Evolutionary conservation across 2,888 invertebrate genomes (phyloP).

Genomic region (Ecdyonurus torrentis): DNA sequence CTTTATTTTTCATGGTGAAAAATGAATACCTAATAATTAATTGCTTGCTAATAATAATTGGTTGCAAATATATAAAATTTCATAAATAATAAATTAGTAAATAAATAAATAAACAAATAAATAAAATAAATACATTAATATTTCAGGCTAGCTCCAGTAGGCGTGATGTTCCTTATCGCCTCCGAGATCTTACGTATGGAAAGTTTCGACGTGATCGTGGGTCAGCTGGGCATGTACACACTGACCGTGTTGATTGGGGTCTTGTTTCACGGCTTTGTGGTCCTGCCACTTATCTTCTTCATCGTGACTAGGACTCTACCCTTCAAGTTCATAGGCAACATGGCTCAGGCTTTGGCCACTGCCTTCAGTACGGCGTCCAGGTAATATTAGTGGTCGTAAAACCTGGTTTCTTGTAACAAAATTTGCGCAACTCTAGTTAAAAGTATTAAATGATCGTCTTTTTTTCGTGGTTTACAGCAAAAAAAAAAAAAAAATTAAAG

Average conservation of each 20-base stretch:
- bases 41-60: too few relatives aligned
- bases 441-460: too few relatives aligned
- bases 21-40: too few relatives aligned
- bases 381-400: constrained; percentile 2
- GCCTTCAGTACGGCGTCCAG: constrained; percentile 14
- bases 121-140: too few relatives aligned
- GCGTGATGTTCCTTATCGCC: constrained; percentile 23
- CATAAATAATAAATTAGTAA: too few relatives aligned
- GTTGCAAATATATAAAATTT: too few relatives aligned
- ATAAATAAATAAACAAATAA: too few relatives aligned
- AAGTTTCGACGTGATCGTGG: constrained; percentile 25
- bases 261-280: constrained; percentile 29
- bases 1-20: too few relatives aligned
- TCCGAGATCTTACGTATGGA: constrained; percentile 29
- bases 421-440: too few relatives aligned
- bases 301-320: constrained; percentile 28
- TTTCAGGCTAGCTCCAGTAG: constrained; percentile 23
- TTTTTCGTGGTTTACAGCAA: too few relatives aligned
- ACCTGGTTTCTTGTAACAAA: too few relatives aligned
- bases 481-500: too few relatives aligned
- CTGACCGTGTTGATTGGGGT: constrained; percentile 31
- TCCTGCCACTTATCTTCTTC: constrained; percentile 30
- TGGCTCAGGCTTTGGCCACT: constrained; percentile 16
- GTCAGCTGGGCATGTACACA: constrained; percentile 32
- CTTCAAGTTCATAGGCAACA: constrained; percentile 18